Evolutionary conservation across 2,888 invertebrate genomes (phyloP).

Genomic region (Hymenopus coronatus): DNA sequence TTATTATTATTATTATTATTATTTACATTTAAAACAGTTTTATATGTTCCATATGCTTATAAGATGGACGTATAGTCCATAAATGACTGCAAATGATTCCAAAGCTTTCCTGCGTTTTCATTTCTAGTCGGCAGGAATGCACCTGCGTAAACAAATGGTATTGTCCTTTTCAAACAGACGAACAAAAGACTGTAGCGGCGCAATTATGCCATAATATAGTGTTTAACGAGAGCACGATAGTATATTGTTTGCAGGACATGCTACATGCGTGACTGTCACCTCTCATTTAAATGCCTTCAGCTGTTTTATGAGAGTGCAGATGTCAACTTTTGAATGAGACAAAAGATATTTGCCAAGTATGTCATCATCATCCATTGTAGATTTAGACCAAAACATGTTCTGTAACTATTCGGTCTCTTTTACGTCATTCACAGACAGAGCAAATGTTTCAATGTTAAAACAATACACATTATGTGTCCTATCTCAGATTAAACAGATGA

Average conservation of each 20-base stretch:
- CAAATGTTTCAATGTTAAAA: too few relatives aligned
- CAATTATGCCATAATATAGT: neutral
- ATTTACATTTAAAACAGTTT: too few relatives aligned
- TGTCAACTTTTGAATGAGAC: neutral
- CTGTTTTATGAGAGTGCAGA: neutral
- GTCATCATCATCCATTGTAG: neutral
- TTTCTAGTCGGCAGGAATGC: neutral
- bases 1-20: too few relatives aligned
- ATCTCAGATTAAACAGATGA: too few relatives aligned
- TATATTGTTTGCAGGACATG: neutral
- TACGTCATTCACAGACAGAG: too few relatives aligned
- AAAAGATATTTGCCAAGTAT: neutral
- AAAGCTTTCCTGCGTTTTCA: neutral
- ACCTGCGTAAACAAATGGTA: neutral
- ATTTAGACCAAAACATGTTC: neutral
- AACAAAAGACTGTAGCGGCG: neutral
- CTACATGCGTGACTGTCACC: neutral
- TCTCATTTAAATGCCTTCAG: neutral
- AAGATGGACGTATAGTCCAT: neutral
- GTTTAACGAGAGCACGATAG: neutral
- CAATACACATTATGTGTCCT: too few relatives aligned
- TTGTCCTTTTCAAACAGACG: neutral
- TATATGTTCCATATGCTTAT: neutral
- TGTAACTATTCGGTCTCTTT: neutral
- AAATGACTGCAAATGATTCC: neutral